A percentile compares a stretch with the other conserved stretches of the same genome.
Conservation (phyloP, 2,113 vertebrate genomes). For the Xenotilapia longispinis region DNA sequence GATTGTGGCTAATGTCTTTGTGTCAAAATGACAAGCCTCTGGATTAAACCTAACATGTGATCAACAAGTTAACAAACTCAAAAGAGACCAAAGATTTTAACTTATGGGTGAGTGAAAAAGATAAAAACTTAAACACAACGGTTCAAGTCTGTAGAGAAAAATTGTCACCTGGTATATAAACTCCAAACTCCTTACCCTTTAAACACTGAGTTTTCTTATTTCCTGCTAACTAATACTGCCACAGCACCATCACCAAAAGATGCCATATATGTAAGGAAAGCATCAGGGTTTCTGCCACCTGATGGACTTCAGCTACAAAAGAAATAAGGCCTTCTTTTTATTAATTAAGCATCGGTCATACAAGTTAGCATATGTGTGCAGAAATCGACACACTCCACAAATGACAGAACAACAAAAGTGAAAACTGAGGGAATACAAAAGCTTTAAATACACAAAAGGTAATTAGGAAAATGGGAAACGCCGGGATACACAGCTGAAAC, state of each 20-base stretch:
- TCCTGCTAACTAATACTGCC: background rate
- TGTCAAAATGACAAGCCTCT: background rate
- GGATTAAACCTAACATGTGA: background rate
- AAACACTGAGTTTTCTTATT: background rate
- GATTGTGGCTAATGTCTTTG: background rate
- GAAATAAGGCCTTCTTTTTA: background rate
- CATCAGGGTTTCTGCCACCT: background rate
- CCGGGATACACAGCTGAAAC: rapidly evolving
- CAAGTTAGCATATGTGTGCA: background rate
- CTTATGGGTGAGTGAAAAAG: background rate
- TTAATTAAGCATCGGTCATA: background rate
- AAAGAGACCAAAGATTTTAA: rapidly evolving
- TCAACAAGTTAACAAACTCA: background rate
- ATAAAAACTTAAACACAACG: background rate
- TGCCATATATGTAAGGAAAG: background rate
- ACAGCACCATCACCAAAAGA: background rate
- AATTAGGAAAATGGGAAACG: rapidly evolving
- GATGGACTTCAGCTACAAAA: background rate
- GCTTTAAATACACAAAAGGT: rapidly evolving
- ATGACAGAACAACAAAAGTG: background rate
- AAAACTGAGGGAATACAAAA: background rate
- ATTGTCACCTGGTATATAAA: background rate
- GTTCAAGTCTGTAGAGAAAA: background rate
- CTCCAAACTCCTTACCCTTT: rapidly evolving
- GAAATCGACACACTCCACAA: background rate